These are phyloP conservation scores for Diarsia brunnea DNA, from an alignment of 2,888 invertebrate genomes.

Conservation along the genomic window DNA sequence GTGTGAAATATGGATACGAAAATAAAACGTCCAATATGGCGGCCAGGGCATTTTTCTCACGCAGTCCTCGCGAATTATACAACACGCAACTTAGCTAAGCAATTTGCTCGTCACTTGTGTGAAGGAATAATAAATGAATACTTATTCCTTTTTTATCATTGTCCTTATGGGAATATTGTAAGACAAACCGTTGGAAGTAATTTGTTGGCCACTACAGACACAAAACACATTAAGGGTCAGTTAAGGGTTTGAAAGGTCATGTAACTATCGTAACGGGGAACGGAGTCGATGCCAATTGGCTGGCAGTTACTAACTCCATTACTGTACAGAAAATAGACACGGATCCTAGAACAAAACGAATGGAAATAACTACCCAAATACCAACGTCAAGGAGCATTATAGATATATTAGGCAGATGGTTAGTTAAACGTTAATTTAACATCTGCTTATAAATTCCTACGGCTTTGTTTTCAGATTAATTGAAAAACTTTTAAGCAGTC, in stretches of 20 bases:
- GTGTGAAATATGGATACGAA: constrained; percentile 78
- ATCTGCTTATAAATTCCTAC: not conserved
- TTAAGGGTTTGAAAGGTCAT: constrained; percentile 57
- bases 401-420: not conserved
- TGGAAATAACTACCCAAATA: constrained; percentile 10
- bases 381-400: not conserved
- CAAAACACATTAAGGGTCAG: constrained; percentile 48
- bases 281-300: constrained; percentile 54
- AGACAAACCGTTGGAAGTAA: constrained; percentile 41
- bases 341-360: constrained; percentile 28
- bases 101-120: constrained; percentile 74
- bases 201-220: constrained; percentile 43
- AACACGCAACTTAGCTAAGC: constrained; percentile 78
- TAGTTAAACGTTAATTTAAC: not conserved
- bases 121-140: constrained; percentile 75
- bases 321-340: constrained; percentile 50
- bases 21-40: constrained; percentile 80
- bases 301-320: constrained; percentile 36
- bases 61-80: constrained; percentile 75
- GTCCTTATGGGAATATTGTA: constrained; percentile 38
- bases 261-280: constrained; percentile 35
- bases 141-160: constrained; percentile 45
- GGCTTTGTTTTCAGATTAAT: not conserved
- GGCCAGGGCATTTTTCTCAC: constrained; percentile 82
- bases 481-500: not conserved